Base-by-base conservation (phyloP, 2,888 invertebrate species). In the Torymus auratus region DNA sequence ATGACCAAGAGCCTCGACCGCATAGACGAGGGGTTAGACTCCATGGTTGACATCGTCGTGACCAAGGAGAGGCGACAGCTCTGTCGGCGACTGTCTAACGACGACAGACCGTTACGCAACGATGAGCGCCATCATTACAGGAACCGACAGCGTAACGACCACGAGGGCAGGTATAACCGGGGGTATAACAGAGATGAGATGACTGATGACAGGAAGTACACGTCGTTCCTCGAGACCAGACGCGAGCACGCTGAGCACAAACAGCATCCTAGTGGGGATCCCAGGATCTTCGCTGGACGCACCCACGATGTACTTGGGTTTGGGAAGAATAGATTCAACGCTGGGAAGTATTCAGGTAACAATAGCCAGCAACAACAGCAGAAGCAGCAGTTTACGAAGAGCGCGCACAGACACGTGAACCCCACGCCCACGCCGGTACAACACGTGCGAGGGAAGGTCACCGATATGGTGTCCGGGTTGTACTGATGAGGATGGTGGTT, bases 1-100 rank as follows among this genome's bases (percentile, higher is more conserved):
- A 89, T 94, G 62, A 94, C 96, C 0, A 96, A 96, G 90, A 96
- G 96, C 84, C 90, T 96, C 68, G 96, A 96, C 84, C 93, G 96
- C 78, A 94, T 96, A 61, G 96, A 96, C 87, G 94, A 93, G 88
- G 94, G 95, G 17, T 89, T 96, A 28, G 94, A 95, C 86, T 93
- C 95, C 0, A 94, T 95, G 93, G 94, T 95, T 0, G 94, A 95
- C 86, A 94, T 95, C 56, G 94, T 95, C 0, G 92, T 95, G 83
- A 92, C 94, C n/a, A 91, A 92, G 5, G 93, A 93, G 78, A 92
- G 93, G 52, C 56, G 81, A 13, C 78, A 82, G 50, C 12, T 67
- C 5, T 69, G 53, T 2, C 28, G 76, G 11, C 17, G 78, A 20
- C 11, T 73, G 1, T 78, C 81, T 13, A 56, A 17, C 53, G 78